Evolutionary conservation across 2,797 vertebrate species (phyloP).

Genomic region (Hydrocynus forskahlii): DNA sequence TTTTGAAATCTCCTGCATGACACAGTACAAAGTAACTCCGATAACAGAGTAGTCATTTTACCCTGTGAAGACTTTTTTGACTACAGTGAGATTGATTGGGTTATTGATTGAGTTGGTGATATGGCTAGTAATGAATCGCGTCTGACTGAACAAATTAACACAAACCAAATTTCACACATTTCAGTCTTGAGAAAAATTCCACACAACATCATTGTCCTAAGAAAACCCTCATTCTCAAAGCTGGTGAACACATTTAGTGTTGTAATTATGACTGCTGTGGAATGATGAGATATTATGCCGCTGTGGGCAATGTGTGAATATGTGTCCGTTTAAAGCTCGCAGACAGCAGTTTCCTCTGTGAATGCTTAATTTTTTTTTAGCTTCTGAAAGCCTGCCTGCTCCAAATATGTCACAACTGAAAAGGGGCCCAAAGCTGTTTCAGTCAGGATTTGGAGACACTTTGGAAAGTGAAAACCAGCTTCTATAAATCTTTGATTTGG

Average conservation of each 20-base stretch:
- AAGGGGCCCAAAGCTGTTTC: slow-evolving; percentile 67
- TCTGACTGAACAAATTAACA: background rate
- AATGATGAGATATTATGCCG: slow-evolving; percentile 6
- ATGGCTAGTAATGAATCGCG: too few relatives aligned
- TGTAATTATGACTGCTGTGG: slow-evolving; percentile 21
- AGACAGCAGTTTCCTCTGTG: slow-evolving; percentile 29
- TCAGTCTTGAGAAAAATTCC: background rate
- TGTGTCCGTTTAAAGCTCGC: slow-evolving; percentile 14
- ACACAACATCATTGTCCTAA: background rate
- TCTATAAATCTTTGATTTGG: slow-evolving; percentile 61
- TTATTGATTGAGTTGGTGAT: too few relatives aligned
- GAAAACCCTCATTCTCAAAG: background rate
- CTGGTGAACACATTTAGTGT: background rate
- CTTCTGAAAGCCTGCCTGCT: slow-evolving; percentile 45
- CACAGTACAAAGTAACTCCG: too few relatives aligned
- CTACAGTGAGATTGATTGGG: too few relatives aligned
- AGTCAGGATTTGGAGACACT: slow-evolving; percentile 68
- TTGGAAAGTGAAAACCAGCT: slow-evolving; percentile 54
- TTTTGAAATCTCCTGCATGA: too few relatives aligned
- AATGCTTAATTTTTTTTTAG: slow-evolving; percentile 59
- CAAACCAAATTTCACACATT: background rate
- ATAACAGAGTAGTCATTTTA: too few relatives aligned
- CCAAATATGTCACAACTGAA: slow-evolving; percentile 70
- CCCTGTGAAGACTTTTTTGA: too few relatives aligned
- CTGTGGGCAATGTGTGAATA: slow-evolving; percentile 20